Conservation (phyloP, 2,113 vertebrate species). For the Bufo bufo region DNA sequence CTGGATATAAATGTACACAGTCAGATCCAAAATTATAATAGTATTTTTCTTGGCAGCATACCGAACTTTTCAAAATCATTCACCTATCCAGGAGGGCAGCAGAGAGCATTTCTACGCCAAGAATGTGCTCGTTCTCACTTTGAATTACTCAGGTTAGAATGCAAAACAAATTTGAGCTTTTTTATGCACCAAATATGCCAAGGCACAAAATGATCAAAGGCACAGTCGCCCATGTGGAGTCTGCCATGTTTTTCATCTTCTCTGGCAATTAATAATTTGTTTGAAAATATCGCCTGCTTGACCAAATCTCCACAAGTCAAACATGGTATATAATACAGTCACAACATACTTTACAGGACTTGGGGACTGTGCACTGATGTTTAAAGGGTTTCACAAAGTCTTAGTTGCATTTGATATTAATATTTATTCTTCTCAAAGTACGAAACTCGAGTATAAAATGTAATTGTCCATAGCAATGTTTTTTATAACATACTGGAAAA, state of each 20-base stretch:
- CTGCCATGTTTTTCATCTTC: slow-evolving; percentile 29
- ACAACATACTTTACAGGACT: neutral
- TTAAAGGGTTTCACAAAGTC: neutral
- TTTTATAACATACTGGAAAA: too few species aligned
- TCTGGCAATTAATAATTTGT: slow-evolving; percentile 32
- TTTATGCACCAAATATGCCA: slow-evolving; percentile 51
- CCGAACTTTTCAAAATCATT: slow-evolving; percentile 52
- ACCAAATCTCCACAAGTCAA: neutral
- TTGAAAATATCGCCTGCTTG: slow-evolving; percentile 1
- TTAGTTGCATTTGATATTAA: neutral
- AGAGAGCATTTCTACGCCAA: slow-evolving; percentile 47
- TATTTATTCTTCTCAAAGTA: neutral
- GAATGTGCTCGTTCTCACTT: slow-evolving; percentile 57
- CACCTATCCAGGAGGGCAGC: slow-evolving; percentile 59
- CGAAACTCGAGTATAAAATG: neutral
- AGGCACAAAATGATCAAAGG: slow-evolving; percentile 50
- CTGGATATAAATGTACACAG: slow-evolving; percentile 55
- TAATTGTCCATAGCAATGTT: neutral
- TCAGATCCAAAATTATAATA: slow-evolving; percentile 57
- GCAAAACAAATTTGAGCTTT: slow-evolving; percentile 56
- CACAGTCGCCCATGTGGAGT: slow-evolving; percentile 34
- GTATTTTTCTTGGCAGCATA: slow-evolving; percentile 53
- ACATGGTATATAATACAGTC: neutral
- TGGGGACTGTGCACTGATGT: neutral
- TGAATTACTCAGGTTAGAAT: slow-evolving; percentile 52